These are phyloP conservation scores for Ranitomeya variabilis DNA, from an alignment of 2,113 vertebrate genomes.

Conservation along the genomic window DNA sequence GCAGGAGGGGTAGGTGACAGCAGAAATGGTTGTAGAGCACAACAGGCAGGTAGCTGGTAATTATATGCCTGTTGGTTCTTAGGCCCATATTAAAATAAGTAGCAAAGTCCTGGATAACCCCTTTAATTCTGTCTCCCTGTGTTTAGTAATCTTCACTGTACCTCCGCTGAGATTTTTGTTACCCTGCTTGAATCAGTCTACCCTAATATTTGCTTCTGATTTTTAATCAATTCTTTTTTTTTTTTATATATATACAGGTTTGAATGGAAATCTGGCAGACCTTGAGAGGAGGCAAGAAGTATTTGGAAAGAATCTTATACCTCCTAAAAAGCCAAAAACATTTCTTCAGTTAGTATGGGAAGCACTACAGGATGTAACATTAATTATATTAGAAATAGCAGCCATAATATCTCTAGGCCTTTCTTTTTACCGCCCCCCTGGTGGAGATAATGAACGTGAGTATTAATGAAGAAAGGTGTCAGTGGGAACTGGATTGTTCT, in stretches of 20 bases:
- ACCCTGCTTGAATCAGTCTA: neutral
- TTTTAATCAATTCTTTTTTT: neutral
- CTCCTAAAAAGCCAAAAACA: conserved; percentile 99
- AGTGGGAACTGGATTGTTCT: neutral
- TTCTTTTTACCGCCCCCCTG: conserved; percentile 98
- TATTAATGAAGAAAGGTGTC: conserved; percentile 32
- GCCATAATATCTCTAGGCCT: conserved; percentile 98
- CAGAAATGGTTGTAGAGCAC: too few relatives aligned
- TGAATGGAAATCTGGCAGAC: conserved; percentile 93
- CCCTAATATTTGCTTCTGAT: neutral
- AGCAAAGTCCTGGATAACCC: too few relatives aligned
- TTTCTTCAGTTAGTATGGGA: conserved; percentile 99
- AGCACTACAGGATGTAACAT: conserved; percentile 98
- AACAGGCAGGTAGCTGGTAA: too few relatives aligned
- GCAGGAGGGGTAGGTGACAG: too few relatives aligned
- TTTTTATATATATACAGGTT: conserved; percentile 77
- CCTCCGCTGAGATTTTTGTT: neutral
- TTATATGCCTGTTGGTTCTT: too few relatives aligned
- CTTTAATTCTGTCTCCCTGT: too few relatives aligned
- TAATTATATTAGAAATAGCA: conserved; percentile 99
- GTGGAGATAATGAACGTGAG: conserved; percentile 87
- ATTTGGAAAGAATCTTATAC: conserved; percentile 97
- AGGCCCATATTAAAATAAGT: too few relatives aligned
- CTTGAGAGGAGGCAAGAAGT: conserved; percentile 93
- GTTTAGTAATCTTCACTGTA: too few relatives aligned